Conservation (phyloP, 2,113 vertebrate genomes). For the Psilopsiagon aurifrons region DNA sequence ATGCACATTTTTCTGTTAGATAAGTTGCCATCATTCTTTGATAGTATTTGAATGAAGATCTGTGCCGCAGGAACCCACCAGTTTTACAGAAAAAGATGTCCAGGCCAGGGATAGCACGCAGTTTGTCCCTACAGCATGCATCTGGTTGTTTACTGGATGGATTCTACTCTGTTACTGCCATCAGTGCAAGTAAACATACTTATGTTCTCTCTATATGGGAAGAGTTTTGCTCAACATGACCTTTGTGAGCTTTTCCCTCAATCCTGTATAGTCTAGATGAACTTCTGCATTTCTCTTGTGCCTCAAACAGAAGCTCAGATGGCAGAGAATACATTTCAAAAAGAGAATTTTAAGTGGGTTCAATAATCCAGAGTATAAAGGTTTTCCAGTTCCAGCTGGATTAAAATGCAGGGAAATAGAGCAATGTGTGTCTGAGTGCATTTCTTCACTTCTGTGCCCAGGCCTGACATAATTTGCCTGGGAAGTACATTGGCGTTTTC, state of each 20-base stretch:
- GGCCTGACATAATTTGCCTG: background rate
- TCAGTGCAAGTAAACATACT: background rate
- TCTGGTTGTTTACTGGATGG: background rate
- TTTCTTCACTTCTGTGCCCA: background rate
- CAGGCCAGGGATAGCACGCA: background rate
- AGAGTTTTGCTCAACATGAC: background rate
- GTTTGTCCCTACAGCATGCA: background rate
- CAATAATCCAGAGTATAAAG: background rate
- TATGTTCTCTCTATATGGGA: rapidly evolving
- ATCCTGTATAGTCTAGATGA: background rate
- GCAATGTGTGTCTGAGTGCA: rapidly evolving
- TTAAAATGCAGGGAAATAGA: background rate
- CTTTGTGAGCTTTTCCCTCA: background rate
- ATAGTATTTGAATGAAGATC: background rate
- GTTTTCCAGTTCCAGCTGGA: background rate
- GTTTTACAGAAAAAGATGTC: background rate
- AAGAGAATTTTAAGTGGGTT: background rate
- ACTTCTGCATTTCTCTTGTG: background rate
- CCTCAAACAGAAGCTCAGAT: background rate
- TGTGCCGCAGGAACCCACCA: background rate
- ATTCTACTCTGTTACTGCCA: background rate
- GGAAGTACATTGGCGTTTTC: background rate
- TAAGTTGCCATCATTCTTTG: background rate
- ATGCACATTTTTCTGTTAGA: background rate
- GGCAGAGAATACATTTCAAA: background rate